phyloP scores from a whole-genome alignment of 2,888 invertebrate species.

The Prenolepis imparis region DNA sequence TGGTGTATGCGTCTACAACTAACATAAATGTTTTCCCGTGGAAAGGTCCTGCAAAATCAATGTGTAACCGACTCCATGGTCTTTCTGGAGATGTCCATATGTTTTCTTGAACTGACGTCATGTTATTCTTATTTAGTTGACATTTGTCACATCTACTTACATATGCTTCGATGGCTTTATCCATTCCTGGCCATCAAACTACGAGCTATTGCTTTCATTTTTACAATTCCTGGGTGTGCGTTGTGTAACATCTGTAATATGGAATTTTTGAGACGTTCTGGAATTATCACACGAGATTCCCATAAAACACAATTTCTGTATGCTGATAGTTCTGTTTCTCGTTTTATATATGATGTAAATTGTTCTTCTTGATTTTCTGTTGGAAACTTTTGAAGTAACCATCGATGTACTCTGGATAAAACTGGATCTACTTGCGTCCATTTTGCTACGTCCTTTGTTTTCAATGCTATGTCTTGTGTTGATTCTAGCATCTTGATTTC shows the following conservation, averaged over 20 bases:
- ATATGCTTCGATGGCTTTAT: constrained; percentile 44
- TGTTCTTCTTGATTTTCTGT: too few relatives aligned
- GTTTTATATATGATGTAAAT: too few relatives aligned
- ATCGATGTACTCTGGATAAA: too few relatives aligned
- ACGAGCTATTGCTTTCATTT: constrained; percentile 57
- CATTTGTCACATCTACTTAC: constrained; percentile 36
- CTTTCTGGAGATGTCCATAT: too few relatives aligned
- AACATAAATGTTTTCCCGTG: constrained; percentile 41
- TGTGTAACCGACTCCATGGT: too few relatives aligned
- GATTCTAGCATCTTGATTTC: not conserved
- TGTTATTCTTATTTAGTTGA: constrained; percentile 41
- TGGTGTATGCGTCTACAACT: constrained; percentile 52
- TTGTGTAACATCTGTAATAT: not conserved
- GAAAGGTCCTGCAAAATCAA: constrained; percentile 56
- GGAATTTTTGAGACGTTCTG: too few relatives aligned
- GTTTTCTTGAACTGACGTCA: too few relatives aligned
- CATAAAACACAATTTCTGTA: too few relatives aligned
- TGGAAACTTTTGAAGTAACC: too few relatives aligned
- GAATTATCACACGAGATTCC: too few relatives aligned
- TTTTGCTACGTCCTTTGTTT: not conserved
- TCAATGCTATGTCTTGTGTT: not conserved
- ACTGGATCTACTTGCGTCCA: too few relatives aligned
- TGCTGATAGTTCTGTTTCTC: too few relatives aligned
- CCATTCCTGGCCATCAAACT: constrained; percentile 60
- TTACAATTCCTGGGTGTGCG: constrained; percentile 50